Conservation (phyloP, 2,113 vertebrate genomes). For the Ciconia stormi region DNA sequence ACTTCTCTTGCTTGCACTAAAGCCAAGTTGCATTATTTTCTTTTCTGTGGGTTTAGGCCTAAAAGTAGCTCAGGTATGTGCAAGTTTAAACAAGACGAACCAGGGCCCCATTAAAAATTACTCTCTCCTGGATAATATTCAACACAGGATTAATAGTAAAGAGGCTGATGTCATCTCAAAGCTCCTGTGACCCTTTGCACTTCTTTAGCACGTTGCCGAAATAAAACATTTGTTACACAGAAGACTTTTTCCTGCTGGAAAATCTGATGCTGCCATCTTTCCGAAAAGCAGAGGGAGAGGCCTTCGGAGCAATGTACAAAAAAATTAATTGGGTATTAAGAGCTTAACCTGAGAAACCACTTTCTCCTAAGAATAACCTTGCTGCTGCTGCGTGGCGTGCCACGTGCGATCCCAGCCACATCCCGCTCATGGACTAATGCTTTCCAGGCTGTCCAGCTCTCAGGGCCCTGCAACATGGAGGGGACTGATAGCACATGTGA, state of each 20-base stretch:
- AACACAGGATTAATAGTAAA: constrained; percentile 57
- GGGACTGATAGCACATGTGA: background rate
- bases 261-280: background rate
- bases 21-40: constrained; percentile 61
- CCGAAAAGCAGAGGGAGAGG: background rate
- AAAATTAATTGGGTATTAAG: background rate
- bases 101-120: constrained; percentile 66
- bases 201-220: background rate
- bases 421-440: fast-evolving
- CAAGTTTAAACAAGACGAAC: constrained; percentile 64
- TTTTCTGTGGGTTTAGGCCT: constrained; percentile 55
- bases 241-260: constrained; percentile 9
- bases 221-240: background rate
- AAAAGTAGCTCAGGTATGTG: constrained; percentile 70
- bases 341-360: background rate
- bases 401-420: fast-evolving
- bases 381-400: fast-evolving
- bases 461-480: fast-evolving
- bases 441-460: background rate
- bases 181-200: constrained; percentile 54
- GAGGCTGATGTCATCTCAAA: constrained; percentile 59
- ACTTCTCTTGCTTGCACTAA: constrained; percentile 26
- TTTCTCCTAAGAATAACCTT: background rate
- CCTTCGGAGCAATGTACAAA: fast-evolving
- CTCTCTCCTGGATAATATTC: constrained; percentile 73